A percentile compares a stretch with the other conserved stretches of the same genome.
These are phyloP conservation scores for Drosophila mayaguana DNA, from an alignment of 2,888 invertebrate species.

Conservation along the genomic window DNA sequence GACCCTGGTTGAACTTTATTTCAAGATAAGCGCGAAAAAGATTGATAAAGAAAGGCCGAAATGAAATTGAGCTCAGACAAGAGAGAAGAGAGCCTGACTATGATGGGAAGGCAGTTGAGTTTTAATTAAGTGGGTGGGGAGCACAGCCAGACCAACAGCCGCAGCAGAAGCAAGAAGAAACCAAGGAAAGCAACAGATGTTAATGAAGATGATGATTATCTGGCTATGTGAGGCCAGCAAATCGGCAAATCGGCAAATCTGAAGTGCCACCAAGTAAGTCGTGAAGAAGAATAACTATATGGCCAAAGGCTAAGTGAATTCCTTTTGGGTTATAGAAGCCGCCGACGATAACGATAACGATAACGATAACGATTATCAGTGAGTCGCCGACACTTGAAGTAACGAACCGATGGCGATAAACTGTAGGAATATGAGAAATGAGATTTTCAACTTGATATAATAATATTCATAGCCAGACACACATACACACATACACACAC, in stretches of 20 bases:
- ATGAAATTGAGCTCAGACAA: slow-evolving; percentile 43
- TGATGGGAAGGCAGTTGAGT: slow-evolving; percentile 27
- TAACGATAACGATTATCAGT: slow-evolving; percentile 64
- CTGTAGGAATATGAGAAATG: slow-evolving; percentile 56
- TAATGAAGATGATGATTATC: slow-evolving; percentile 53
- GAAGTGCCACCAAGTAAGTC: not conserved
- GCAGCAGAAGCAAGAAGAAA: not conserved
- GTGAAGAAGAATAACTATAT: not conserved
- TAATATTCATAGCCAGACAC: slow-evolving; percentile 20
- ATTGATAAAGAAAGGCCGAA: slow-evolving; percentile 78
- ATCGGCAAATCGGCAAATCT: slow-evolving; percentile 41
- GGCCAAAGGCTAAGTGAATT: slow-evolving; percentile 11
- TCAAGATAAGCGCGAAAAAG: slow-evolving; percentile 80
- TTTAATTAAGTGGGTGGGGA: slow-evolving; percentile 77
- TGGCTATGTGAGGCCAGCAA: slow-evolving; percentile 24
- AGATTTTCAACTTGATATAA: slow-evolving; percentile 59
- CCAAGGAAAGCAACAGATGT: slow-evolving; percentile 3
- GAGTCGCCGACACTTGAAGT: slow-evolving; percentile 55
- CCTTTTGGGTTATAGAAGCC: slow-evolving; percentile 8
- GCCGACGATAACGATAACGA: slow-evolving; percentile 70
- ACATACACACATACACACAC: slow-evolving; percentile 1
- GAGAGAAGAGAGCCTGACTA: slow-evolving; percentile 5
- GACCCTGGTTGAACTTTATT: slow-evolving; percentile 83
- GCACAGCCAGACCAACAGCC: not conserved
- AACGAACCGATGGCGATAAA: slow-evolving; percentile 67